Base-by-base conservation (phyloP, 2,113 vertebrate species). In the Leiothrix lutea region DNA sequence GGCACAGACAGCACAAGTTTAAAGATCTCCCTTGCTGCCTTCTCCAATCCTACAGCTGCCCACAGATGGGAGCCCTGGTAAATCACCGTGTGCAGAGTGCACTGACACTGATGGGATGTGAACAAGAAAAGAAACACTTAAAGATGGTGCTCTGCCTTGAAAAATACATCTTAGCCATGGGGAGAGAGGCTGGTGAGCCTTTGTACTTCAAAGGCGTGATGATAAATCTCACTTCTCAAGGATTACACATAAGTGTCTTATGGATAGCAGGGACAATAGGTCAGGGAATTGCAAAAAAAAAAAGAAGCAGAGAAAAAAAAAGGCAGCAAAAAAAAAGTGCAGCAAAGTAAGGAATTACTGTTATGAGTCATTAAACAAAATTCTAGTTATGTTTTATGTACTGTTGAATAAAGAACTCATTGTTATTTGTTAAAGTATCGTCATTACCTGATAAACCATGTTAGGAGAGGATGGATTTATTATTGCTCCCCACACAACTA, bases 361-460 rank as follows among this genome's bases (percentile, higher is more conserved):
- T 70, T 95, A 94, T 87, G 96, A 97, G 70, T 89, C 96, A 97
- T 97, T 97, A 95, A 96, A 91, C 97, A 97, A 96, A 97, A 97
- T 97, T 96, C 96, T 98, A 94, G 97, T 97, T 97, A 97, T 80
- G 66, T 94, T 97, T 97, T 97, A 97, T 97, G 97, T 97, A 86
- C 67, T 97, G 91, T 91, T 97, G 94, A 95, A 96, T 94, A 95
- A 97, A 97, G 86, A 92, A 53, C 82, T 96, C 87, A 71, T 74
- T 91, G 79, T 92, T 97, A 92, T 97, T 97, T 96, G 93, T 97
- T 88, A 89, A 95, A 90, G 44, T 71, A 78, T 61, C 48, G 62
- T 95, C 75, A 56, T 77, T 95, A 92, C 86, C 90, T 72, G 93
- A 87, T 97, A 97, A 96, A 89, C 69, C 40, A 25, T 86, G 74